These are phyloP conservation scores for Malurus splendens DNA, from an alignment of 2,797 vertebrate genomes.

Conservation along the genomic window DNA sequence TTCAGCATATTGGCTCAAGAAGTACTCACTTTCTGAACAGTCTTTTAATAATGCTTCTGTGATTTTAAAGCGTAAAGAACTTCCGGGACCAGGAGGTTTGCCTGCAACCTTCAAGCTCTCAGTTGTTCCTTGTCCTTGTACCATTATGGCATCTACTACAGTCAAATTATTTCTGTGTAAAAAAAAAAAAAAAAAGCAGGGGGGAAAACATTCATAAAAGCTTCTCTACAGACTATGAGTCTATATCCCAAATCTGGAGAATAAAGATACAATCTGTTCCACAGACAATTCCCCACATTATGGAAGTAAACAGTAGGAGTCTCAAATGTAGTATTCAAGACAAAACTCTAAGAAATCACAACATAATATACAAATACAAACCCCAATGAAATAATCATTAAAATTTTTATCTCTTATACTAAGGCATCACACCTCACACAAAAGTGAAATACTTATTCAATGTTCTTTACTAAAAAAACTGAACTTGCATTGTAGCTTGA, in stretches of 20 bases:
- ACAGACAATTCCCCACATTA: neutral
- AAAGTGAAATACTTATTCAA: neutral
- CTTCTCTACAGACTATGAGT: neutral
- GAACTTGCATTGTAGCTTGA: neutral
- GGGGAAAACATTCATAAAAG: neutral
- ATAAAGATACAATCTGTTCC: neutral
- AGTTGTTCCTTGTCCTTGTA: conserved; percentile 89
- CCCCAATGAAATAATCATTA: neutral
- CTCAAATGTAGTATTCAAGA: neutral
- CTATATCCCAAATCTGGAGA: neutral
- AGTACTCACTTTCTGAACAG: conserved; percentile 91
- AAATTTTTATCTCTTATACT: neutral
- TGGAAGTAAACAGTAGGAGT: neutral
- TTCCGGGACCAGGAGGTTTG: conserved; percentile 87
- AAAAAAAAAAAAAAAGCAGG: neutral
- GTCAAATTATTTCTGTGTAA: conserved; percentile 91
- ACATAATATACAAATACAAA: neutral
- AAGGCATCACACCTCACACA: neutral
- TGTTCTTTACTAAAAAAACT: neutral
- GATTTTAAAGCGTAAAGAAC: conserved; percentile 95
- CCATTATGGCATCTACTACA: conserved; percentile 86
- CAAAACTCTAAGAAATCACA: neutral
- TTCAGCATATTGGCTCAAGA: neutral
- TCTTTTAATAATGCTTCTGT: conserved; percentile 93
- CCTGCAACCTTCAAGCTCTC: conserved; percentile 90